phyloP scores from a whole-genome alignment of 1,140 invertebrate species.

The Euglossa dilemma region DNA sequence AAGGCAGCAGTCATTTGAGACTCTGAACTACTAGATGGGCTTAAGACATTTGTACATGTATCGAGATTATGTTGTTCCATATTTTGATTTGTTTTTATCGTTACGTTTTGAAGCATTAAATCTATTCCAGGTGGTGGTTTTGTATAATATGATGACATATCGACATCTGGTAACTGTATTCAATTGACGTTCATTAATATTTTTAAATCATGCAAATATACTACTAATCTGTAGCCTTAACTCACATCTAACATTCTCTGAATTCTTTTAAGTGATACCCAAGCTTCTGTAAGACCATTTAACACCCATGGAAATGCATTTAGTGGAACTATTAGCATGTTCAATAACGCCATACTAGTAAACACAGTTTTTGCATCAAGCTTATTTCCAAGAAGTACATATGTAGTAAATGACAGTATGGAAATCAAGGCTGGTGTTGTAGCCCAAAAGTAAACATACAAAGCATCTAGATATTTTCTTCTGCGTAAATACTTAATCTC shows the following conservation, averaged over 20 bases:
- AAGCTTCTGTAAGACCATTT: conserved; percentile 97
- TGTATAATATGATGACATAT: conserved; percentile 80
- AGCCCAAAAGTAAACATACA: conserved; percentile 99
- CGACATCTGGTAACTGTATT: conserved; percentile 86
- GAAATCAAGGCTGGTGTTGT: conserved; percentile 98
- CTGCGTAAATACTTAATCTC: conserved; percentile 91
- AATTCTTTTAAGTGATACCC: conserved; percentile 93
- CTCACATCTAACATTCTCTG: conserved; percentile 88
- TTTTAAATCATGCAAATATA: not conserved
- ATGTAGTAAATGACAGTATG: conserved; percentile 94
- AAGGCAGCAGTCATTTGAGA: conserved; percentile 66
- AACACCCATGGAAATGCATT: conserved; percentile 99
- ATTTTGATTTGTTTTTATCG: conserved; percentile 49
- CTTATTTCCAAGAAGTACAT: conserved; percentile 91
- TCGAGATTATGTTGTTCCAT: not conserved
- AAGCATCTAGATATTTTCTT: conserved; percentile 98
- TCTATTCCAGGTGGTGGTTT: conserved; percentile 76
- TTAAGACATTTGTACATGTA: conserved; percentile 40
- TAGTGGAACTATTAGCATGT: conserved; percentile 97
- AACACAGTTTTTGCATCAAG: conserved; percentile 96
- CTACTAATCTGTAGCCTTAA: conserved; percentile 29
- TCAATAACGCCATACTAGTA: conserved; percentile 96
- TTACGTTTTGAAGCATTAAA: conserved; percentile 81
- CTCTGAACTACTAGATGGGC: conserved; percentile 63
- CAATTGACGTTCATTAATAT: conserved; percentile 52